Evolutionary conservation across 2,797 vertebrate genomes (phyloP), one percentile per base, ranked within the genome.

Genomic region (Bryconaethiops microstoma): DNA sequence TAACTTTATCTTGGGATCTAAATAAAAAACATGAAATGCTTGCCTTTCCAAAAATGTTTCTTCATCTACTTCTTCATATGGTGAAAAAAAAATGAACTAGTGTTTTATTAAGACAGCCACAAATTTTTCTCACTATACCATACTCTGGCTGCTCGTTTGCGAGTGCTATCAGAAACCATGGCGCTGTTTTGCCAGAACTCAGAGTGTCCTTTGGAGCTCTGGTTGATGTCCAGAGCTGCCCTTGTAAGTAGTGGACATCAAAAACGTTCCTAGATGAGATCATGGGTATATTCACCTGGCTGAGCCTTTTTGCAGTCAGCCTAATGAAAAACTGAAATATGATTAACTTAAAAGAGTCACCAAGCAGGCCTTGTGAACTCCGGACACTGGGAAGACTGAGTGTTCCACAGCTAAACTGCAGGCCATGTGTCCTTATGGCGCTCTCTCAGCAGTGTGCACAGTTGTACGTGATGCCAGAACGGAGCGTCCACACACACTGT

Each of bases 391-490:
- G 25, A 13, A 42, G 64, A 40, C 16, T 76, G 69, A 40, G 63
- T 79, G 74, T 79, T 5, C 12, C 69, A 39, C 82, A 48, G 77
- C 68, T 79, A 68, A 80, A 76, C 82, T 57, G 63, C 77, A 69
- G 76, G 73, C 79, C 76, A 76, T 52, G 74, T 80, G 71, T 71
- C 83, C 79, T 78, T 78, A 78, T 78, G 79, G 60, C 25, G 3
- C 75, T 67, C 67, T 67, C 67, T 74, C 63, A 69, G 74, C 76
- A 67, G 74, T 54, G 13, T 50, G 70, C 45, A 1, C 64, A 74
- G 70, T 29, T 57, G 70, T 57, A 10, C 13, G 6, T 14, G n/a
- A n/a, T 52, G 25, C 55, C 62, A 78, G 77, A 78, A 63, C 79
- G 55, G 63, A 55, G 48, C 63, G 70, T 67, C 40, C 42, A 50